Evolutionary conservation across 2,888 invertebrate genomes (phyloP).

Genomic region (Rugalucina vietnamica): DNA sequence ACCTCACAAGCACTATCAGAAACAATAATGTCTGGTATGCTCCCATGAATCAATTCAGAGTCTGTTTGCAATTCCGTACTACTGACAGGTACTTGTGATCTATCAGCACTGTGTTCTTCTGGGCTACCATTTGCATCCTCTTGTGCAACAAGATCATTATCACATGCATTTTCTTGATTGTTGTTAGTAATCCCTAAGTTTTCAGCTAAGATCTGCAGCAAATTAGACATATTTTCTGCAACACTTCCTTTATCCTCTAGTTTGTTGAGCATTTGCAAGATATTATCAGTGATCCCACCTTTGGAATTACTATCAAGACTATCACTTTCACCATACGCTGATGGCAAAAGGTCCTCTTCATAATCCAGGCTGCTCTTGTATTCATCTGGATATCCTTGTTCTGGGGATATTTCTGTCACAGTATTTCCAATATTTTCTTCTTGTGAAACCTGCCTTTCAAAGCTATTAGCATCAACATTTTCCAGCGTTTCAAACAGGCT

Average conservation of each 20-base stretch:
- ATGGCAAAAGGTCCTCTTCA: not conserved
- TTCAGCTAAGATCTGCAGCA: slow-evolving; percentile 55
- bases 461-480: not conserved
- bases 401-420: not conserved
- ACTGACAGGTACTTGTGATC: not conserved
- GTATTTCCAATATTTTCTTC: not conserved
- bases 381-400: not conserved
- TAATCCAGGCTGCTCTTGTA: slow-evolving; percentile 1
- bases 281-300: slow-evolving; percentile 50
- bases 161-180: too few species aligned
- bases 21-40: not conserved
- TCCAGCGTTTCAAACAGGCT: slow-evolving; percentile 15
- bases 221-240: slow-evolving; percentile 55
- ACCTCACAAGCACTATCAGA: not conserved
- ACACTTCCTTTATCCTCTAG: slow-evolving; percentile 60
- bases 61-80: not conserved
- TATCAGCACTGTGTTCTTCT: not conserved
- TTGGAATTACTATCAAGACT: not conserved
- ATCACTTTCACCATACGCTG: not conserved
- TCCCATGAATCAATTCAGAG: not conserved
- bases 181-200: slow-evolving; percentile 43
- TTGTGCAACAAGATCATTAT: too few species aligned
- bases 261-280: slow-evolving; percentile 56
- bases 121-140: not conserved
- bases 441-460: not conserved